Evolutionary conservation across 2,113 vertebrate species (phyloP).

Genomic region (Cynocephalus volans): DNA sequence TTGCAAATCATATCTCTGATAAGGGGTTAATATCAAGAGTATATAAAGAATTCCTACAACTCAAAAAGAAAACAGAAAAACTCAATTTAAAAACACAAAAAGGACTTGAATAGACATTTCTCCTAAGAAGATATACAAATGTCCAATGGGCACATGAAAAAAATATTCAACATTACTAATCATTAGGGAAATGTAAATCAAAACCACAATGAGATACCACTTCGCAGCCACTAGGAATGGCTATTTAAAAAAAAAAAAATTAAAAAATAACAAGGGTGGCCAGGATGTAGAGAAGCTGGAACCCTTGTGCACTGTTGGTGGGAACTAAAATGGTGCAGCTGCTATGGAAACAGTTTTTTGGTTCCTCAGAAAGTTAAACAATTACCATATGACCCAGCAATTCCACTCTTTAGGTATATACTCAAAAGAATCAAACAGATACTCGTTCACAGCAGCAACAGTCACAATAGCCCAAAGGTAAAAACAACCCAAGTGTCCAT

Average conservation of each 20-base stretch:
- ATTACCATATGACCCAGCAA: background rate
- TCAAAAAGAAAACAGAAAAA: background rate
- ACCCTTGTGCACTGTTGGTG: background rate
- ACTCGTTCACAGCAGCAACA: background rate
- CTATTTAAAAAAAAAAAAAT: background rate
- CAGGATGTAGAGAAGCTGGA: background rate
- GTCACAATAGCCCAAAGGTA: background rate
- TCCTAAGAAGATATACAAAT: background rate
- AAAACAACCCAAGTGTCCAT: background rate
- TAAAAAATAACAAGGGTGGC: rapidly evolving
- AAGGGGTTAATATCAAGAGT: background rate
- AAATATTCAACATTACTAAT: background rate
- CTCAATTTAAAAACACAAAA: background rate
- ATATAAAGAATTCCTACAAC: background rate
- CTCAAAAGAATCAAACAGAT: background rate
- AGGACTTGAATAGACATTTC: background rate
- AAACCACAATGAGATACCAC: background rate
- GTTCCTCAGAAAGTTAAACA: background rate
- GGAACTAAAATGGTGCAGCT: background rate
- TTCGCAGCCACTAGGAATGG: no score
- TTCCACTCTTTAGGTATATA: background rate
- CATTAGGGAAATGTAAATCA: background rate
- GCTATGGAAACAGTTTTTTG: background rate
- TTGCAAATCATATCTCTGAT: background rate
- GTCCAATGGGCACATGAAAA: background rate